A percentile compares a stretch with the other conserved stretches of the same genome.
These are phyloP conservation scores for Polypterus senegalus DNA, from an alignment of 2,113 vertebrate genomes.

Conservation along the genomic window DNA sequence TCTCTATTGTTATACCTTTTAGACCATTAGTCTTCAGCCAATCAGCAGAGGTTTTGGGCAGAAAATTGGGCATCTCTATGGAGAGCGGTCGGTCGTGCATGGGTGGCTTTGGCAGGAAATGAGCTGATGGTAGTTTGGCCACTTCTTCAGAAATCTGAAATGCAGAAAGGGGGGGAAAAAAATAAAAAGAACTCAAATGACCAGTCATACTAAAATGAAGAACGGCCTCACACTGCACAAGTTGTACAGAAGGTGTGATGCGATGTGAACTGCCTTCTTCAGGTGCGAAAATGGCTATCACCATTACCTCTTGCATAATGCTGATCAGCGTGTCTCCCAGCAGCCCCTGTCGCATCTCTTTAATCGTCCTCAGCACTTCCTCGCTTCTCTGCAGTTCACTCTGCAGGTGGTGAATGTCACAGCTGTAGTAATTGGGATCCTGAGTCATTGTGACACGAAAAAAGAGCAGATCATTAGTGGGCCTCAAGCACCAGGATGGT, in stretches of 20 bases:
- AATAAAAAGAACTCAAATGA: too few species aligned
- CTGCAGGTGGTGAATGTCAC: slow-evolving; percentile 43
- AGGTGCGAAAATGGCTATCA: too few species aligned
- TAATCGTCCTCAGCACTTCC: slow-evolving; percentile 36
- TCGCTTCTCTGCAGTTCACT: slow-evolving; percentile 46
- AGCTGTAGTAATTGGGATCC: slow-evolving; percentile 38
- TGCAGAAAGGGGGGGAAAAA: background rate
- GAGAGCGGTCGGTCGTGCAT: slow-evolving; percentile 37
- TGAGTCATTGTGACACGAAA: slow-evolving; percentile 1
- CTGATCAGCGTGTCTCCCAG: slow-evolving; percentile 21
- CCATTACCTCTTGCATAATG: slow-evolving; percentile 35
- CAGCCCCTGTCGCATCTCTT: slow-evolving; percentile 27
- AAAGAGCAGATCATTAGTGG: background rate
- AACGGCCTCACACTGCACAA: too few species aligned
- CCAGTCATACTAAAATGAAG: too few species aligned
- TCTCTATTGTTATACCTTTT: slow-evolving; percentile 43
- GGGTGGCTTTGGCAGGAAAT: slow-evolving; percentile 29
- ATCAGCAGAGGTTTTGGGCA: slow-evolving; percentile 47
- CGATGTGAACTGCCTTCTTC: too few species aligned
- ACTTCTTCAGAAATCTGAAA: slow-evolving; percentile 39
- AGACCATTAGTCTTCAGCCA: slow-evolving; percentile 60
- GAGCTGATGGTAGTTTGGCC: slow-evolving; percentile 20
- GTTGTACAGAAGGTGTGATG: too few species aligned
- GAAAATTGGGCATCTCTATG: slow-evolving; percentile 38
- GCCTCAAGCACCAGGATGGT: background rate